Evolutionary conservation across 2,888 invertebrate genomes (phyloP), one percentile per base, ranked within the genome.

Genomic region (Dicranocentrus wangi): DNA sequence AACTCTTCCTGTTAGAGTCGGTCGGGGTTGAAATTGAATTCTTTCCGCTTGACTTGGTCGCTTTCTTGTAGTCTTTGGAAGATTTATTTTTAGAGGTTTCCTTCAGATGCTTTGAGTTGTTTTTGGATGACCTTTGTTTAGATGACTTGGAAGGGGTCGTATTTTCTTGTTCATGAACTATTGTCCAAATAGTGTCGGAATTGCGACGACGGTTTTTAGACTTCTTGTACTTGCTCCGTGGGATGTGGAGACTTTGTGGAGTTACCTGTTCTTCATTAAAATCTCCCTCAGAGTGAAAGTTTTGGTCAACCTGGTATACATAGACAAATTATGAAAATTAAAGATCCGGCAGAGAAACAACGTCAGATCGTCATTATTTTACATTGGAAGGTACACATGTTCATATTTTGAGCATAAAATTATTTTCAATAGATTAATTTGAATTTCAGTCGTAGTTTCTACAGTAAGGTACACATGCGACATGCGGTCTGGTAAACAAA

Each of bases 111-210:
- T 69, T 73, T 3, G 68, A 53, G 43, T 72, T 66, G 43, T n/a
- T 55, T 43, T 65, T 71, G 0, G 21, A 47, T 25, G 39, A 21
- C 8, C 55, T 65, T 5, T 13, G 13, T 32, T 55, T 70, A 2
- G 43, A n/a, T 39, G 65, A 28, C 13, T 60, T 73, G 7, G 69
- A 28, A 39, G 32, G 69, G 15, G 53, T 73, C 2, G 53, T 55
- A 21, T 69, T 75, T 53, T 81, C 81, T 55, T 75, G 75, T 25
- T 81, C 81, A 0, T 75, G 69, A 15, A 81, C 81, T 69, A 81
- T 81, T 17, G 81, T 81, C 81, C 81, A 81, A 28, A 81, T 81
- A 2, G 81, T 81, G 15, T 81, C 81, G 19, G 81, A 81, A 32
- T 75, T 53, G 0, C 70, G 75, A 2, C 75, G 75, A 15, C 80